Evolutionary conservation across 2,888 invertebrate species (phyloP), one percentile per base, ranked within the genome.

Genomic region (Hyalella azteca): DNA sequence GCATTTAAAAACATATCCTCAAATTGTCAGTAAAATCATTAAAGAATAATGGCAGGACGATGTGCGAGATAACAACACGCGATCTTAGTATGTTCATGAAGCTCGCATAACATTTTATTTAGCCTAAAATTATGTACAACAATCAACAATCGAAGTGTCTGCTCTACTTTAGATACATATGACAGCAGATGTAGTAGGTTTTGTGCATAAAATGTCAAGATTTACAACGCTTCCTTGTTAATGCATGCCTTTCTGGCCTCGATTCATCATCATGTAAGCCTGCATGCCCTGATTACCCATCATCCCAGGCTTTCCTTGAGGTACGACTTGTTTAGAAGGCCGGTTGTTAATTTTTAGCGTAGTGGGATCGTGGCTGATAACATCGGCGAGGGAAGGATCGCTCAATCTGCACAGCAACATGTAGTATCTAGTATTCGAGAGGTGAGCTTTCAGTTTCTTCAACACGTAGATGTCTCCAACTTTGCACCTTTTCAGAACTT

Each of bases 391-490:
- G 19, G 66, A 15, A 29, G 66, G 66, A 15, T 66, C 66, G 36
- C 36, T 36, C 36, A 66, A 19, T n/a, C 66, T 9, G 19, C 66
- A 66, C 15, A 66, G 36, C 66, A 66, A 36, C 32, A 66, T 32
- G 66, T 66, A 66, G 36, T 29, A 66, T 7, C 66, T 22, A 19
- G 66, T 66, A 29, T 66, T 36, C 11, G 66, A 66, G 19, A 66
- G 0, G 39, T 36, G 36, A 66, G 66, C 66, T 36, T 66, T 66
- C 29, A 66, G 36, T 36, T 66, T 66, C 66, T 2, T 22, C 9
- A 83, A 75, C 26, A 83, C 73, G 48, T 83, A 83, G 29, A 83
- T 80, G 48, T 83, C 83, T 59, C 83, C 83, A 19, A 83, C 78
- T 66, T 81, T 81, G 66, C 81, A 81, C 45, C 50, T 77, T 54